Base-by-base conservation (phyloP, 2,113 vertebrate species). In the Pholis gunnellus region DNA sequence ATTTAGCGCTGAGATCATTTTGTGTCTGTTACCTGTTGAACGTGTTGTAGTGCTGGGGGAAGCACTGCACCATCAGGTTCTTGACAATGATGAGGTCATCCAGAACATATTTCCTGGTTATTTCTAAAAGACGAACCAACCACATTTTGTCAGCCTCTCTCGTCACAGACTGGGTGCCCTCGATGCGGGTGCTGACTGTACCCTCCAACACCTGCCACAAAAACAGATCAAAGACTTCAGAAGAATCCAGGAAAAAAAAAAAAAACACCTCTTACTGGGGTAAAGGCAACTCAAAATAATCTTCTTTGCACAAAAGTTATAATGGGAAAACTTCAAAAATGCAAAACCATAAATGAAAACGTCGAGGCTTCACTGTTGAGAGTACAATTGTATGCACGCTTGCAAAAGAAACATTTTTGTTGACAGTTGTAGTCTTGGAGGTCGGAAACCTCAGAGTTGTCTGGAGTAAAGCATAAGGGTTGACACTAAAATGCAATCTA, bases 141-240 rank as follows among this genome's bases (percentile, higher is more conserved):
- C 98, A 99, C 98, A 99, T 99, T 88, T 98, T 98, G 92, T 99
- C 98, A 0, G 95, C 97, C 79, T 99, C 97, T 57, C 97, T 95
- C 0, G 97, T 99, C 76, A 97, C 97, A 0, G 97, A 92, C 93
- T 99, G 98, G 9, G 97, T 97, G 69, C 97, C 96, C 89, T 99
- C 98, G 0, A 99, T 99, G 67, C 98, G 95, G 0, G 94, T 97
- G 78, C 94, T 95, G 72, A 99, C 97, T 0, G 97, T 99, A 61
- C 95, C 95, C 82, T 99, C 97, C 90, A 99, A 91, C 46, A 97
- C 95, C 83, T 94, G 82, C 46, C 95, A 94, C 46, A 78, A 3
- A 80, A 29, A 65, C 29, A 68, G 0, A 65, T 13, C 15, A 27
- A 14, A 76, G 42, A 1, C 17, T 25, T 60, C 11, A 67, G 5